Percentiles rank a stretch among this genome's conserved stretches.
Conservation (phyloP, 2,797 vertebrate species). For the Chrosomus eos region DNA sequence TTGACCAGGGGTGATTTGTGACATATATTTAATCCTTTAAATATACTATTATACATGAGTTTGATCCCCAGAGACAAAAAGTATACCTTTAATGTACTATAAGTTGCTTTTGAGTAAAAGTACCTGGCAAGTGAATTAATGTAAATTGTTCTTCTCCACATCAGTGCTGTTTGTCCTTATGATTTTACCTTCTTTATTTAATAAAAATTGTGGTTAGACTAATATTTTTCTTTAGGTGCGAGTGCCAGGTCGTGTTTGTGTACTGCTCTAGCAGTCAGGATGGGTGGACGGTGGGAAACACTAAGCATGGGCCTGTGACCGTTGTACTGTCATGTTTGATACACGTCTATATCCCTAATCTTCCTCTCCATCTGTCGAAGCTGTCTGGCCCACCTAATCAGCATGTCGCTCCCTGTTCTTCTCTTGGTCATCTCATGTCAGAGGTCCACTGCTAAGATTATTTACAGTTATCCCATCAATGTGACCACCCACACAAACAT, state of each 20-base stretch:
- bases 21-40: background rate
- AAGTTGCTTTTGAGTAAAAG: background rate
- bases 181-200: background rate
- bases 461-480: slow-evolving; percentile 47
- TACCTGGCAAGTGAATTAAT: background rate
- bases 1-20: background rate
- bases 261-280: slow-evolving; percentile 10
- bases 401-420: slow-evolving; percentile 33
- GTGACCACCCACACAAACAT: slow-evolving; percentile 2
- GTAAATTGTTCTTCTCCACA: background rate
- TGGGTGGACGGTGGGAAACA: slow-evolving; percentile 41
- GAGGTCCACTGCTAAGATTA: slow-evolving; percentile 50
- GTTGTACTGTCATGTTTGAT: slow-evolving; percentile 70
- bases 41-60: background rate
- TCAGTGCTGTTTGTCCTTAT: background rate
- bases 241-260: slow-evolving; percentile 38
- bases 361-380: slow-evolving; percentile 77
- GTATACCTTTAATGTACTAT: background rate
- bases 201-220: background rate
- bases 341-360: slow-evolving; percentile 76
- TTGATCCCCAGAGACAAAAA: background rate
- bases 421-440: slow-evolving; percentile 45
- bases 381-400: slow-evolving; percentile 72
- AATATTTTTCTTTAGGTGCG: background rate
- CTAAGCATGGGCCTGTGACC: slow-evolving; percentile 54